phyloP scores from a whole-genome alignment of 2,113 vertebrate genomes.

The Percopsis transmontana region DNA sequence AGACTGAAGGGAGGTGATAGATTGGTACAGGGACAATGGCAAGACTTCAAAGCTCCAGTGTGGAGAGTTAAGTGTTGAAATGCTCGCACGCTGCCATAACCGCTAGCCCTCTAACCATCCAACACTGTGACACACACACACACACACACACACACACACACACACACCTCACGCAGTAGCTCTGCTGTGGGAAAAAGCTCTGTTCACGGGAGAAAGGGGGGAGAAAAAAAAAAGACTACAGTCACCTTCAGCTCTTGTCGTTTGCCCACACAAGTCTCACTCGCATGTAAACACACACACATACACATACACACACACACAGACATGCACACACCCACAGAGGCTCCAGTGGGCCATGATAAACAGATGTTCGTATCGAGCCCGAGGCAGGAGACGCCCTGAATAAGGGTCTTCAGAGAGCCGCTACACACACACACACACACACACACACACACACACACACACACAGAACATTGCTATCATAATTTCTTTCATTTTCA shows the following conservation, averaged over 20 bases:
- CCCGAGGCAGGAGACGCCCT: slow-evolving; percentile 58
- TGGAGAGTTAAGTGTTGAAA: slow-evolving; percentile 39
- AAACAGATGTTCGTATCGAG: slow-evolving; percentile 63
- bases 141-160: slow-evolving; percentile 1
- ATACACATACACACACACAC: slow-evolving; percentile 3
- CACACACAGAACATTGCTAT: slow-evolving; percentile 18
- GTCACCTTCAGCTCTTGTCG: slow-evolving; percentile 54
- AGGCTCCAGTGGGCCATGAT: slow-evolving; percentile 52
- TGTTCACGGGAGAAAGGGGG: slow-evolving; percentile 29
- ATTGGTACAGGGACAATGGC: slow-evolving; percentile 40
- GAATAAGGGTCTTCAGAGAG: slow-evolving; percentile 61
- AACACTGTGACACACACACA: slow-evolving; percentile 4
- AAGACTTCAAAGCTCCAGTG: slow-evolving; percentile 52
- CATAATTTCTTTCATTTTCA: slow-evolving; percentile 35
- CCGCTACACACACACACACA: slow-evolving; percentile 35
- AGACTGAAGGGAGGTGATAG: neutral
- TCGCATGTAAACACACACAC: slow-evolving; percentile 16
- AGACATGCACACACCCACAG: slow-evolving; percentile 11
- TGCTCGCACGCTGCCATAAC: slow-evolving; percentile 48
- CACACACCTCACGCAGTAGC: slow-evolving; percentile 34
- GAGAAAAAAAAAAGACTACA: slow-evolving; percentile 44
- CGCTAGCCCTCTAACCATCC: slow-evolving; percentile 2
- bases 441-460: slow-evolving; percentile 5
- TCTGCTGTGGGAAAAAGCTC: slow-evolving; percentile 50
- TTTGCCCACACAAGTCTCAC: slow-evolving; percentile 50